A percentile compares a stretch with the other conserved stretches of the same genome.
These are phyloP conservation scores for Pristis pectinata DNA, from an alignment of 2,797 vertebrate species.

Conservation along the genomic window DNA sequence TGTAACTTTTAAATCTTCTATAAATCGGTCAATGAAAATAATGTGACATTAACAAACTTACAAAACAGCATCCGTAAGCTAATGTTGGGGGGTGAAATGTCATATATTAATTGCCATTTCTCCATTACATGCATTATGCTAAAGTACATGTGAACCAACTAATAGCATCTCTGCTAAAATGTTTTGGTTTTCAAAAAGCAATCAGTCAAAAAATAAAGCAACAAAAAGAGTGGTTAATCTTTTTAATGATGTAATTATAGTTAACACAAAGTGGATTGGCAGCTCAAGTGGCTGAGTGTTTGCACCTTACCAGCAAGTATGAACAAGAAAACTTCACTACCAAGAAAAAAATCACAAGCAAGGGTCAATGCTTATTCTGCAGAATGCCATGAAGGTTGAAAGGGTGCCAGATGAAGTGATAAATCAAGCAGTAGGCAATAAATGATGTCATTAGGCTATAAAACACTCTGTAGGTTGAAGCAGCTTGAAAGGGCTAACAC, in stretches of 20 bases:
- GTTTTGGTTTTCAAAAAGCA: neutral
- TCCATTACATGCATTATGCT: neutral
- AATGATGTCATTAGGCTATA: neutral
- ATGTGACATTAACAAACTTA: neutral
- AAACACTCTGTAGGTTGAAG: neutral
- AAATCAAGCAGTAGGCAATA: neutral
- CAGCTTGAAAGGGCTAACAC: neutral
- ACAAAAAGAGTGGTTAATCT: neutral
- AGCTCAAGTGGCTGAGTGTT: neutral
- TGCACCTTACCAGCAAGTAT: neutral
- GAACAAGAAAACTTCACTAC: too few relatives aligned
- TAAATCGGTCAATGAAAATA: neutral
- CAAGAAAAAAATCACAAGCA: neutral
- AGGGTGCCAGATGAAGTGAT: neutral
- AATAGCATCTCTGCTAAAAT: neutral
- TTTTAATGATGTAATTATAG: neutral
- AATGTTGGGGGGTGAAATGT: neutral
- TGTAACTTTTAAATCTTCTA: neutral
- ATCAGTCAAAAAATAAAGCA: neutral
- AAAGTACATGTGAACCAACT: neutral
- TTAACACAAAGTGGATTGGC: neutral
- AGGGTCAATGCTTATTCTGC: neutral
- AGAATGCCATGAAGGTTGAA: neutral
- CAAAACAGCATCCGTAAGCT: neutral
- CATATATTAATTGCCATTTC: neutral